Evolutionary conservation across 2,113 vertebrate genomes (phyloP), one percentile per base, ranked within the genome.

Genomic region (Balaenoptera acutorostrata): DNA sequence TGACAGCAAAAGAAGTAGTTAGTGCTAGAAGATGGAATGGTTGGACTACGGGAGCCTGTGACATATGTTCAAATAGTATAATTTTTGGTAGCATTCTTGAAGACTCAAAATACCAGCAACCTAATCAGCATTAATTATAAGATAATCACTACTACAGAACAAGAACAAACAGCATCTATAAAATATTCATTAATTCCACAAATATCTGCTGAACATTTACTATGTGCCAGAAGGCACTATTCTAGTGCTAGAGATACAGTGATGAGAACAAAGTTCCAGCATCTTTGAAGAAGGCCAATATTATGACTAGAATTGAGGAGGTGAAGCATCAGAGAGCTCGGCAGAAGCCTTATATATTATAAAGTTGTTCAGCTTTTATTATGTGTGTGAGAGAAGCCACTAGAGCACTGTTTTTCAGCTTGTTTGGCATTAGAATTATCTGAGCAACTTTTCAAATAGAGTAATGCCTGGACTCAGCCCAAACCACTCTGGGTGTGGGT

Each of bases 361-460:
- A 15, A n/a, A 61, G 63, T 0, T 68, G 68, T 94, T 27, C 9
- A 77, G 7, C 12, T 64, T 75, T 89, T 69, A 66, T 49, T 68
- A 82, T 12, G 18, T 49, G 61, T 36, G n/a, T 4, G 52, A n/a
- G 49, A 68, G 46, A 88, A 91, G 33, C 15, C 57, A n/a, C 41
- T 31, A 59, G 57, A 74, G 6, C 39, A 80, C 44, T 41, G 46
- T 52, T 92, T 89, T 88, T 57, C 52, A 49, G 39, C 17, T 31
- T 72, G 31, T 57, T 21, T 89, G 20, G 13, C 74, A 82, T 81
- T 63, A 55, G 31, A 39, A 91, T 46, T 61, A 63, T 15, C 59
- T 85, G 49, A 86, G 72, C 66, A 88, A 59, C 72, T 89, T 92
- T 95, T 77, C 36, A 85, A 97, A 96, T 89, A 87, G 5, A 71